Evolutionary conservation across 1,140 invertebrate species (phyloP).

Genomic region (Acromyrmex charruanus): DNA sequence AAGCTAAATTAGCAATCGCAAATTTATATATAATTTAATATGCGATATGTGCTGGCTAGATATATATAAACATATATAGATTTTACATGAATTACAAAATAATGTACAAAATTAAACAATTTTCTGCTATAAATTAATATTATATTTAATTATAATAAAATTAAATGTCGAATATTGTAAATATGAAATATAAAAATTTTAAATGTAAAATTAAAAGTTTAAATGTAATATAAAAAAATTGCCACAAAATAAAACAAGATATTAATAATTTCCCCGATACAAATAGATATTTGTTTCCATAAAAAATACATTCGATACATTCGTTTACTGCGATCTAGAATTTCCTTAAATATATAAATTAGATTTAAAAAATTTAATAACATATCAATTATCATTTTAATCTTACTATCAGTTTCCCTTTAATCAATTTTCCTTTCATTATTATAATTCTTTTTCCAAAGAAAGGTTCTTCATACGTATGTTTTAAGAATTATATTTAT

Average conservation of each 20-base stretch:
- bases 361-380: slow-evolving; percentile 1
- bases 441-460: neutral
- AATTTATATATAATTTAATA: slow-evolving; percentile 25
- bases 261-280: neutral
- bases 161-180: neutral
- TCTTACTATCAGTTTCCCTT: neutral
- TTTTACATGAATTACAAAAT: slow-evolving; percentile 24
- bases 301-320: neutral
- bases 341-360: neutral
- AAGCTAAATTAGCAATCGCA: slow-evolving; percentile 43
- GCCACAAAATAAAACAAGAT: slow-evolving; percentile 31
- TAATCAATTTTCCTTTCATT: neutral
- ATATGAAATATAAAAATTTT: neutral
- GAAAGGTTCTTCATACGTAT: neutral
- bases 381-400: slow-evolving; percentile 15
- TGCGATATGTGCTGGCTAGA: neutral
- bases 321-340: neutral
- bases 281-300: neutral
- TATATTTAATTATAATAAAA: slow-evolving; percentile 24
- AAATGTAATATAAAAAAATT: slow-evolving; percentile 27
- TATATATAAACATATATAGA: neutral
- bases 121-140: neutral
- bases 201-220: neutral
- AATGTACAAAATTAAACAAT: slow-evolving; percentile 37
- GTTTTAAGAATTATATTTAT: neutral